Base-by-base conservation (phyloP, 2,797 vertebrate genomes). In the Gallinago nigripennis region DNA sequence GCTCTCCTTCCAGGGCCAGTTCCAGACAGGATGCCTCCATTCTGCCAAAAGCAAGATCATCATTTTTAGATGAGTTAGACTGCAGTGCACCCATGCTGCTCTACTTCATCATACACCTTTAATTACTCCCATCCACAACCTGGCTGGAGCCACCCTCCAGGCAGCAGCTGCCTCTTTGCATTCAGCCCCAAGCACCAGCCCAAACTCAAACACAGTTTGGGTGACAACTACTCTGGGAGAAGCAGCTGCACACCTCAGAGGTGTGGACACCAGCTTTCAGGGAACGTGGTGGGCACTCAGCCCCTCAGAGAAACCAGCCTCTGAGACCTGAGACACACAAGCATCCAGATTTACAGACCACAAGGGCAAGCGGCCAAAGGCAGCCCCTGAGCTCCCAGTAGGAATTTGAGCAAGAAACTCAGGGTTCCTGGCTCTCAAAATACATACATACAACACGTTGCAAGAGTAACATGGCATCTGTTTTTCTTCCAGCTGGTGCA, bases 21-120 rank as follows among this genome's bases (percentile, higher is more conserved):
- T 99, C 99, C 98, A 99, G 96, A 96, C 99, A 99, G 2, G 99
- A 99, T 2, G 99, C 99, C 94, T 99, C 99, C 99, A 99, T 99
- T 94, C 99, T 99, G 97, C 43, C 58, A 72, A 56, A 57, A 66
- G 4, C 71, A 91, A 90, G 73, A 86, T 1, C 9, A 2, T 53
- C 5, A 12, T 65, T 72, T 33, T 71, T 6, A 28, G 51, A 66
- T 69, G 68, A 37, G 39, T 5, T 27, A 6, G 45, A 7, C 50
- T n/a, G 53, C 71, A 69, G 21, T 0, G 17, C 30, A 24, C 60
- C 51, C 71, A 27, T 3, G 2, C 58, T 28, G 66, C 57, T 46
- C 11, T 33, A 18, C 17, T 46, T 66, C 30, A 6, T 2, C 5
- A 11, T n/a, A 65, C 18, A 65, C 16, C 30, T 78, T 53, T 2